A percentile compares a stretch with the other conserved stretches of the same genome.
phyloP scores from a whole-genome alignment of 2,888 invertebrate genomes.

The Athalia circularis region DNA sequence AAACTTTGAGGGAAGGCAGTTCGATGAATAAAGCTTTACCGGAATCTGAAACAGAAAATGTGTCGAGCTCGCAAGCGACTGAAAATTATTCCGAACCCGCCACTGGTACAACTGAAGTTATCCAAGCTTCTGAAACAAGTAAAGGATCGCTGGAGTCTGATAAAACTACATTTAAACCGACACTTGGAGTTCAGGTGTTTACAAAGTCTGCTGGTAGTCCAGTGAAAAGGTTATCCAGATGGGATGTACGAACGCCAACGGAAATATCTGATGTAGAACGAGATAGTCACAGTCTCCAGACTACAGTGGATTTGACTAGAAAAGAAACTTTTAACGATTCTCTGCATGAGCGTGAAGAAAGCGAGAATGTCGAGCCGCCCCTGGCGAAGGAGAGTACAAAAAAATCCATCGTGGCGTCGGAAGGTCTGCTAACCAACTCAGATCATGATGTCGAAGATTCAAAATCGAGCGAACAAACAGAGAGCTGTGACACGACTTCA shows the following conservation, averaged over 20 bases:
- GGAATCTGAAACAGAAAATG: slow-evolving; percentile 55
- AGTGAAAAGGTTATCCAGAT: slow-evolving; percentile 71
- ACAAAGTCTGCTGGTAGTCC: slow-evolving; percentile 56
- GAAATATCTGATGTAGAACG: slow-evolving; percentile 55
- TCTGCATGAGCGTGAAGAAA: background rate
- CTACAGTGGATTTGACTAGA: background rate
- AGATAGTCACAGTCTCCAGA: background rate
- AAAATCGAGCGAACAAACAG: slow-evolving; percentile 7
- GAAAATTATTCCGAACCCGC: slow-evolving; percentile 58
- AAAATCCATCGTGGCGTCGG: background rate
- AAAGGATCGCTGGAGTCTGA: slow-evolving; percentile 47
- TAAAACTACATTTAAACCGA: slow-evolving; percentile 68
- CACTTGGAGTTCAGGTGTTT: slow-evolving; percentile 71
- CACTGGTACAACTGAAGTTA: slow-evolving; percentile 51
- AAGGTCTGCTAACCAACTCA: background rate
- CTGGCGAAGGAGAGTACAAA: slow-evolving; percentile 1
- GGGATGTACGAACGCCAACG: slow-evolving; percentile 74
- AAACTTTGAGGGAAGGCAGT: slow-evolving; percentile 57
- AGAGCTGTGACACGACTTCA: slow-evolving; percentile 34
- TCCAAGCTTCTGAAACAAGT: slow-evolving; percentile 45
- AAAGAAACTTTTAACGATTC: background rate
- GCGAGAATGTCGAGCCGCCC: too few species aligned
- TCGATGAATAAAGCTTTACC: slow-evolving; percentile 60
- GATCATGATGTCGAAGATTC: background rate
- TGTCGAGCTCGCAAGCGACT: slow-evolving; percentile 52